These are phyloP conservation scores for Tetragonula clypearis DNA, from an alignment of 1,140 invertebrate genomes.

Conservation along the genomic window DNA sequence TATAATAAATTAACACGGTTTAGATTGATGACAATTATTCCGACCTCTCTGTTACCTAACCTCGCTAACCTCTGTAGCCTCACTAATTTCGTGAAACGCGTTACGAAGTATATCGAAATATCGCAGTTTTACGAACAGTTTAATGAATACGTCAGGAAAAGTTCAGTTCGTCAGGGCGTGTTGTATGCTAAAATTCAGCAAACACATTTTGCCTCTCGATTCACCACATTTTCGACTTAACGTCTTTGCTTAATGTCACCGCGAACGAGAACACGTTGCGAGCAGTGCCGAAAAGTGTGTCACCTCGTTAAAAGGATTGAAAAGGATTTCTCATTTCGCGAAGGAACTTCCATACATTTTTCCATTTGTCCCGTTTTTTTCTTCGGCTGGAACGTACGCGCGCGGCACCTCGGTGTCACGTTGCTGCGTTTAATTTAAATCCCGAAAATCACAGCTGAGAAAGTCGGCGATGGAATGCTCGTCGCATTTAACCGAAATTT, in stretches of 20 bases:
- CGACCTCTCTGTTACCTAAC: no score
- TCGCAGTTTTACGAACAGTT: no score
- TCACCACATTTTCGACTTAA: background rate
- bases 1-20: no score
- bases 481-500: background rate
- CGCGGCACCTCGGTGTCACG: background rate
- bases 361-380: background rate
- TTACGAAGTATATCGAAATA: background rate
- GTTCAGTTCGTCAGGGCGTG: background rate
- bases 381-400: no score
- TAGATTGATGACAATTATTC: no score
- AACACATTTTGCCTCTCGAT: background rate
- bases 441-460: no score
- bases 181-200: background rate
- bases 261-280: background rate
- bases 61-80: no score
- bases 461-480: background rate
- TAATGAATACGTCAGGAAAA: background rate
- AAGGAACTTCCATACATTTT: background rate
- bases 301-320: constrained; percentile 31
- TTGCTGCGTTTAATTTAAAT: background rate
- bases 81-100: background rate
- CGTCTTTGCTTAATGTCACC: no score
- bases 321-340: constrained; percentile 27
- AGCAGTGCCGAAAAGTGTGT: background rate